phyloP scores from a whole-genome alignment of 2,113 vertebrate genomes.

The Pomatostomus ruficeps region DNA sequence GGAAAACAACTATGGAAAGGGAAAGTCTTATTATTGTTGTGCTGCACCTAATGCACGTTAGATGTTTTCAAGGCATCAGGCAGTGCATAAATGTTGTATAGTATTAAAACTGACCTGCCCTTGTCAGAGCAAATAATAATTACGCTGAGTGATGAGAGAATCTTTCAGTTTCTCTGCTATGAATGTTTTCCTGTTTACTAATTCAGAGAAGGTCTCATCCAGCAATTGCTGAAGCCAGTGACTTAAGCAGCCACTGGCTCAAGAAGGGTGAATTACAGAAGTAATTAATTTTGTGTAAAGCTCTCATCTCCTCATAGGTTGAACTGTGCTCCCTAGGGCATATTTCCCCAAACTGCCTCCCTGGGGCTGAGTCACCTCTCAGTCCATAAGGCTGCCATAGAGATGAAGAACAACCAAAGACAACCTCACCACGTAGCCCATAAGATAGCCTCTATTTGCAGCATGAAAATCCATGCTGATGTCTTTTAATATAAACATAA shows the following conservation, averaged over 20 bases:
- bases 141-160: constrained; percentile 1
- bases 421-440: neutral
- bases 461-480: constrained; percentile 21
- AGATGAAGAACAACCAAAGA: neutral
- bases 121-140: constrained; percentile 42
- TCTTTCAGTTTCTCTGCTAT: constrained; percentile 3
- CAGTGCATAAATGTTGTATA: constrained; percentile 5
- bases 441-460: neutral
- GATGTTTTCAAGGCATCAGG: constrained; percentile 19
- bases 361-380: neutral
- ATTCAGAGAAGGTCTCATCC: constrained; percentile 13
- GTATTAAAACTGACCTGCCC: constrained; percentile 38
- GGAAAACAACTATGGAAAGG: constrained; percentile 13
- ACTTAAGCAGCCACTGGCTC: neutral
- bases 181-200: constrained; percentile 33
- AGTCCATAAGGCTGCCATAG: neutral
- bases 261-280: neutral
- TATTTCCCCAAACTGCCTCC: neutral
- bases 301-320: neutral
- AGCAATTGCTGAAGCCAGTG: neutral
- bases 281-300: neutral
- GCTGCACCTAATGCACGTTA: constrained; percentile 11
- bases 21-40: constrained; percentile 11
- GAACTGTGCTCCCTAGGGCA: neutral
- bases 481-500: constrained; percentile 40